Conservation (phyloP, 2,888 invertebrate species). For the Cyclophora albipunctata region DNA sequence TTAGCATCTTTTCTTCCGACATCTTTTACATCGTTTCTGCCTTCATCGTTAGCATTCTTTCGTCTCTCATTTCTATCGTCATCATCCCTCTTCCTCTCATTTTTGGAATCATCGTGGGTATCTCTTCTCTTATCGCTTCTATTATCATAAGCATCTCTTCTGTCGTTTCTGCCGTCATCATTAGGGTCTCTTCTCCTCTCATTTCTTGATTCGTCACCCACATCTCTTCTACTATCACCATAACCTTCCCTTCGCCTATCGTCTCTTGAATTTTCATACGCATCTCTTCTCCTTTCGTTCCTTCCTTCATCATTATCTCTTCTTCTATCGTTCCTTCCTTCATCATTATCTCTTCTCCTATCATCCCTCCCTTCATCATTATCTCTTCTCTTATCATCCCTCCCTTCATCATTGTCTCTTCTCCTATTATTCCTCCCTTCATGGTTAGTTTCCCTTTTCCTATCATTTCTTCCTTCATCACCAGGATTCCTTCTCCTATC, state of each 20-base stretch:
- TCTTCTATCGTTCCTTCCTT: conserved; percentile 14
- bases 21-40: conserved; percentile 2
- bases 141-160: too few relatives aligned
- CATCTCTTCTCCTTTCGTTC: conserved; percentile 4
- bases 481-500: conserved; percentile 9
- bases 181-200: too few relatives aligned
- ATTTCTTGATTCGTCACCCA: neutral
- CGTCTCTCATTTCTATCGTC: conserved; percentile 1
- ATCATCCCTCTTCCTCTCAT: conserved; percentile 5
- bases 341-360: conserved; percentile 9
- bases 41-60: conserved; percentile 1
- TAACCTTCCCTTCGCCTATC: neutral
- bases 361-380: conserved; percentile 10
- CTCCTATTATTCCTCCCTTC: conserved; percentile 8
- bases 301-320: conserved; percentile 7
- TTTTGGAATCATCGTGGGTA: conserved; percentile 3
- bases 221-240: neutral
- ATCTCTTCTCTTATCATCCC: conserved; percentile 13
- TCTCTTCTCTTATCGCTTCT: neutral
- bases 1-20: conserved; percentile 7
- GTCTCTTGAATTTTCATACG: conserved; percentile 1
- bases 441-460: conserved; percentile 10
- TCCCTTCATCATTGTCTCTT: conserved; percentile 11
- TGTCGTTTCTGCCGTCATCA: too few relatives aligned
- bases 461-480: conserved; percentile 11